A percentile compares a stretch with the other conserved stretches of the same genome.
Conservation (phyloP, 2,888 invertebrate species). For the Alentia gelatinosa region DNA sequence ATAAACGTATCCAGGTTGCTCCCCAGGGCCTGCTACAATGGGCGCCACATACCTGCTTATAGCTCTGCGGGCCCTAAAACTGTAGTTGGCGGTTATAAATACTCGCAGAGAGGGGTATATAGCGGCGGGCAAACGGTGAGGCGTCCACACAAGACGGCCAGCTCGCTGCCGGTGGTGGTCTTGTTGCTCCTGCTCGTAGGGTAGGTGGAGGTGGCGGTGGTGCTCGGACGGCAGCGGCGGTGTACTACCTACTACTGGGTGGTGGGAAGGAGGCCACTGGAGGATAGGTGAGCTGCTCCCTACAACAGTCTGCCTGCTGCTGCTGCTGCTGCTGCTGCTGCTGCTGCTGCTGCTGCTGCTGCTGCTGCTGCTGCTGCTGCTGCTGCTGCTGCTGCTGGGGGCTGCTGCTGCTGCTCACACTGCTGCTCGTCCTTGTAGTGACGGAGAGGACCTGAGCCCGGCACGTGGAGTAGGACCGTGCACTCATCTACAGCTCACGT, state of each 20-base stretch:
- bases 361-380: background rate
- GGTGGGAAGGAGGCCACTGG: background rate
- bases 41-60: constrained; percentile 31
- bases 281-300: background rate
- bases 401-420: background rate
- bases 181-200: too few species aligned
- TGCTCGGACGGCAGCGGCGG: background rate
- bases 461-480: background rate
- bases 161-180: background rate
- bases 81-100: constrained; percentile 36
- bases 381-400: background rate
- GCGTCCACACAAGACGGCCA: background rate
- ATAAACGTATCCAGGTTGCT: constrained; percentile 32
- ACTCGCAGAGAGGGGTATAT: background rate
- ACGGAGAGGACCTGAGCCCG: background rate
- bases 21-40: constrained; percentile 31
- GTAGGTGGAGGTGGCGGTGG: background rate
- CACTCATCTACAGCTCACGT: background rate
- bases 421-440: background rate
- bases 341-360: background rate
- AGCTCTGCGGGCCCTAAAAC: constrained; percentile 13
- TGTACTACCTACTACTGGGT: constrained; percentile 5
- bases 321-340: background rate
- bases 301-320: background rate
- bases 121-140: background rate